Percentiles rank a stretch among this genome's conserved stretches.
phyloP scores from a whole-genome alignment of 2,113 vertebrate genomes.

The Ictalurus punctatus region DNA sequence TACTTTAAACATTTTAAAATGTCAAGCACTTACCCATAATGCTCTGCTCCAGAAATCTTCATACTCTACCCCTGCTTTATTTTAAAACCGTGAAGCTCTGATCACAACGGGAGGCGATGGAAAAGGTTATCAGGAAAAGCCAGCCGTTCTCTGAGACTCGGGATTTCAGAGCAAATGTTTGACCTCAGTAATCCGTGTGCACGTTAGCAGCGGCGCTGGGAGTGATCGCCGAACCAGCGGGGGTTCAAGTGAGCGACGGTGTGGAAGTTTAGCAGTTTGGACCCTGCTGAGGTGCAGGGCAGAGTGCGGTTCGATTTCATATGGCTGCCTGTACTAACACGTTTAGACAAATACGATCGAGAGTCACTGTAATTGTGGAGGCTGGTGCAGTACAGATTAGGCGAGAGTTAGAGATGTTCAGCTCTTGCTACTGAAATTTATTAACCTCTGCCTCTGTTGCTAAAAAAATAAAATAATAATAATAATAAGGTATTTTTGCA shows the following conservation, averaged over 20 bases:
- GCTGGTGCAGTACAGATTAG: no score
- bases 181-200: background rate
- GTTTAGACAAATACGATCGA: background rate
- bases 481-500: no score
- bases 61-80: background rate
- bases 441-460: background rate
- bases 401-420: background rate
- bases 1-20: background rate
- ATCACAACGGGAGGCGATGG: background rate
- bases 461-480: background rate
- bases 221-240: background rate
- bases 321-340: no score
- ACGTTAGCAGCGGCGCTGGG: background rate
- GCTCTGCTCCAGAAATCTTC: background rate
- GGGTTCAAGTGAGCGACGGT: background rate
- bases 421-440: background rate
- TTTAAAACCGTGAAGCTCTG: background rate
- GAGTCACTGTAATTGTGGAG: background rate
- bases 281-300: background rate
- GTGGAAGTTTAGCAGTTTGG: background rate
- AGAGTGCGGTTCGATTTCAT: background rate
- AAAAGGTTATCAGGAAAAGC: constrained; percentile 14
- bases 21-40: background rate
- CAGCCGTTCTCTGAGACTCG: background rate
- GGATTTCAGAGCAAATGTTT: background rate